phyloP scores from a whole-genome alignment of 2,797 vertebrate species.

The Enteromius unitaeniatus region DNA sequence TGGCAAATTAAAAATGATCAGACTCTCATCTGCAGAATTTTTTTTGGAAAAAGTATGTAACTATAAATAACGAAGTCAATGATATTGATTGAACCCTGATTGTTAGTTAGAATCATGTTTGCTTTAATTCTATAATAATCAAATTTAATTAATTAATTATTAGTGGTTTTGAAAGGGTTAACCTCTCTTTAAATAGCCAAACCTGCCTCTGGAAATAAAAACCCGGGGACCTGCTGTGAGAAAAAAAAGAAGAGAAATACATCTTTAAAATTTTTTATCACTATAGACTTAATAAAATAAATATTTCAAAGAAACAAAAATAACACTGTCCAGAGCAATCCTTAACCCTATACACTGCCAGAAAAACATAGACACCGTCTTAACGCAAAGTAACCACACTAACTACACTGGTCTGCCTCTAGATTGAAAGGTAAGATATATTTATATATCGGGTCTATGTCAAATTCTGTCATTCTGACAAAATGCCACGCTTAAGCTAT shows the following conservation, averaged over 20 bases:
- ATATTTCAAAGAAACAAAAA: constrained; percentile 59
- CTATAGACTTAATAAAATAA: constrained; percentile 34
- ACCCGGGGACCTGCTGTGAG: constrained; percentile 79
- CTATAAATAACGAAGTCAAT: neutral
- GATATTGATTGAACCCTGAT: neutral
- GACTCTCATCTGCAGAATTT: neutral
- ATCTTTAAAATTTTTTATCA: constrained; percentile 21
- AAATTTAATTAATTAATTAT: constrained; percentile 3
- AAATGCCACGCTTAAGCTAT: constrained; percentile 11
- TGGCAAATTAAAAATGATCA: neutral
- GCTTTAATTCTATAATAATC: constrained; percentile 46
- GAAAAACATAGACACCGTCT: constrained; percentile 49
- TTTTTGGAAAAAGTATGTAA: neutral
- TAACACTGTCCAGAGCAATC: constrained; percentile 61
- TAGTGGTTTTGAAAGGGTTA: constrained; percentile 66
- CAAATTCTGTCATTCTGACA: constrained; percentile 19
- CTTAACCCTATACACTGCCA: constrained; percentile 42
- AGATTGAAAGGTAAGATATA: constrained; percentile 23
- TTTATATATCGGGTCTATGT: constrained; percentile 38
- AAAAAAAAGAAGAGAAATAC: constrained; percentile 59
- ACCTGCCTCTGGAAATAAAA: constrained; percentile 88
- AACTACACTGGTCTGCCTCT: constrained; percentile 30
- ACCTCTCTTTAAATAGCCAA: constrained; percentile 69
- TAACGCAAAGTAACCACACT: constrained; percentile 31
- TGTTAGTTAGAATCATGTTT: neutral